A percentile compares a stretch with the other conserved stretches of the same genome.
Evolutionary conservation across 1,140 invertebrate genomes (phyloP).

Genomic region (Aporrectodea caliginosa): DNA sequence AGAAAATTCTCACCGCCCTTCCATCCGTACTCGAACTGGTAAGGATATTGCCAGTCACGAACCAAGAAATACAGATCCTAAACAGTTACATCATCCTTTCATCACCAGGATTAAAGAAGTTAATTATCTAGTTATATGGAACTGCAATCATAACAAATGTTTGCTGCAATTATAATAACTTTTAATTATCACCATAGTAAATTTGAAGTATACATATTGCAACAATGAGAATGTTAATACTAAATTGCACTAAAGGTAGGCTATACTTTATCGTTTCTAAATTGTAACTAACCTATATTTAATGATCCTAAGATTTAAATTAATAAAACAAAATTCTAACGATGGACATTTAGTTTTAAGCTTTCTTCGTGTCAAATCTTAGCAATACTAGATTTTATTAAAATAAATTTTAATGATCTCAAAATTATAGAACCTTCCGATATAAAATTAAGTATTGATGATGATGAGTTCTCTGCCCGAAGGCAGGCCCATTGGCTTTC

Average conservation of each 20-base stretch:
- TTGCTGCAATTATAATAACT: not conserved
- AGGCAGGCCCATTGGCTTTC: too few species aligned
- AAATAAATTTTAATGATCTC: too few species aligned
- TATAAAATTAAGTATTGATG: too few species aligned
- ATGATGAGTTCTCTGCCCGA: too few species aligned
- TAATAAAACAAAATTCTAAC: too few species aligned
- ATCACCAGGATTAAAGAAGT: not conserved
- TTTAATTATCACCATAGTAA: not conserved
- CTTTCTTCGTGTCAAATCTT: too few species aligned
- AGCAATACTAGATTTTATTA: too few species aligned
- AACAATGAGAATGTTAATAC: not conserved
- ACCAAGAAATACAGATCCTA: constrained; percentile 80
- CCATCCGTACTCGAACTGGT: constrained; percentile 88
- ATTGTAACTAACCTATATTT: too few species aligned
- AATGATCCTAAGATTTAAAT: too few species aligned
- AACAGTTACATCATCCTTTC: not conserved
- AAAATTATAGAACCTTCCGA: too few species aligned
- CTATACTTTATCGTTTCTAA: too few species aligned
- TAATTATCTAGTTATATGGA: not conserved
- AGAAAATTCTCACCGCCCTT: constrained; percentile 82
- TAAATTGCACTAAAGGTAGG: not conserved
- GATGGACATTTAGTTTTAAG: too few species aligned
- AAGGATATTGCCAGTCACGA: constrained; percentile 96
- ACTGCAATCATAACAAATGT: not conserved
- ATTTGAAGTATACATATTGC: not conserved